Conservation (phyloP, 2,797 vertebrate species). For the Eupleurogrammus muticus region DNA sequence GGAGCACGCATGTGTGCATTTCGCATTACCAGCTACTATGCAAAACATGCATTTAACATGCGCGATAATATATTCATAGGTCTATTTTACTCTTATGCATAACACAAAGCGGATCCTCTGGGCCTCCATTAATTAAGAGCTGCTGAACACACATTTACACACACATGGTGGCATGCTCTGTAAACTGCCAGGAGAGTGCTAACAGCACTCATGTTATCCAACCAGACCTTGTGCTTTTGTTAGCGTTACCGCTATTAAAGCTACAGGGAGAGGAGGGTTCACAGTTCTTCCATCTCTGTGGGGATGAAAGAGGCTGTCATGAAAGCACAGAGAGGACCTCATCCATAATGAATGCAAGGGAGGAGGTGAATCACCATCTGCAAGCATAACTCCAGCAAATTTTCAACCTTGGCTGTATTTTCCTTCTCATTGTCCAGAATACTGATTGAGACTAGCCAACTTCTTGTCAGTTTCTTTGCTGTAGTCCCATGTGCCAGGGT, state of each 20-base stretch:
- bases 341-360: slow-evolving; percentile 68
- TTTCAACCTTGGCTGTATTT: slow-evolving; percentile 33
- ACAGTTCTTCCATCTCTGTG: slow-evolving; percentile 60
- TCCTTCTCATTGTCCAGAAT: slow-evolving; percentile 16
- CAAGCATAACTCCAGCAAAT: slow-evolving; percentile 32
- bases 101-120: slow-evolving; percentile 57
- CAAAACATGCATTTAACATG: slow-evolving; percentile 52
- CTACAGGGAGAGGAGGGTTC: slow-evolving; percentile 48
- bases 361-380: slow-evolving; percentile 57
- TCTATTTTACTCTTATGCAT: slow-evolving; percentile 69
- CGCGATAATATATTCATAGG: slow-evolving; percentile 73
- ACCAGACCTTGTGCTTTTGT: slow-evolving; percentile 50
- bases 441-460: slow-evolving; percentile 2
- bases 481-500: slow-evolving; percentile 4
- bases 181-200: slow-evolving; percentile 55
- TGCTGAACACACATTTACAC: slow-evolving; percentile 72
- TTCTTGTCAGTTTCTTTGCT: background rate
- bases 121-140: slow-evolving; percentile 73
- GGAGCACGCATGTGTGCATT: slow-evolving; percentile 12
- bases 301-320: slow-evolving; percentile 67
- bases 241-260: slow-evolving; percentile 39
- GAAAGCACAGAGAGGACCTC: slow-evolving; percentile 63
- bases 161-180: slow-evolving; percentile 55
- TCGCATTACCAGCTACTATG: slow-evolving; percentile 38
- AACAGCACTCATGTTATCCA: slow-evolving; percentile 17